Evolutionary conservation across 2,113 vertebrate genomes (phyloP).

Genomic region (Tachycineta bicolor): DNA sequence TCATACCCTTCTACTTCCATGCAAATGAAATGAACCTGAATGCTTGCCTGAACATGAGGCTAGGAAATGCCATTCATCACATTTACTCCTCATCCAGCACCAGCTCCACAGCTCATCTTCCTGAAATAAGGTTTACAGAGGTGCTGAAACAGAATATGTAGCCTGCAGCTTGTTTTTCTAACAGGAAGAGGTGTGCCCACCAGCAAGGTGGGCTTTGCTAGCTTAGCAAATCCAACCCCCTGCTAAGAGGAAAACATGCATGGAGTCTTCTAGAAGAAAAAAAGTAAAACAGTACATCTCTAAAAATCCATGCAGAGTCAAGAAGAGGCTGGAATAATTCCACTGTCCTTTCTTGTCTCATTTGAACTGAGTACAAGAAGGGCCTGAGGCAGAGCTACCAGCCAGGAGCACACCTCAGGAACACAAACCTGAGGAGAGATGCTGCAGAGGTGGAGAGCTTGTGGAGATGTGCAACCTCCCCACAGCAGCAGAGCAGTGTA

Average conservation of each 20-base stretch:
- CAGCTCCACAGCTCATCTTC: not conserved
- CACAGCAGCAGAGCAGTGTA: not conserved
- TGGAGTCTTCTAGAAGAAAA: not conserved
- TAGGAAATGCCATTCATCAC: not conserved
- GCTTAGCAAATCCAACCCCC: not conserved
- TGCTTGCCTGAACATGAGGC: not conserved
- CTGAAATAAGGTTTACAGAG: not conserved
- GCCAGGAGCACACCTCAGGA: not conserved
- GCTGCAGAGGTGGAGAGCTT: not conserved
- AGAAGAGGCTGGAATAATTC: not conserved
- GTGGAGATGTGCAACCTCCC: not conserved
- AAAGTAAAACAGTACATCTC: not conserved
- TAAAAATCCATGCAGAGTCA: not conserved
- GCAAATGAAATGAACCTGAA: not conserved
- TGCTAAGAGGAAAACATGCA: not conserved
- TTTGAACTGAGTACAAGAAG: not conserved
- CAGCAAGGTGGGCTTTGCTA: not conserved
- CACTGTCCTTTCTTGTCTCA: not conserved
- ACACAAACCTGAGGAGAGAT: not conserved
- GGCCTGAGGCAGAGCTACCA: slow-evolving; percentile 28
- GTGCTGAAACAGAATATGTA: not conserved
- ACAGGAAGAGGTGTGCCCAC: not conserved
- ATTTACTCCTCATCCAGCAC: not conserved
- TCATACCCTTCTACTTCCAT: not conserved
- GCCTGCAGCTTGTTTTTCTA: not conserved